Base-by-base conservation (phyloP, 2,797 vertebrate genomes). In the Schizothorax lantsangensis region DNA sequence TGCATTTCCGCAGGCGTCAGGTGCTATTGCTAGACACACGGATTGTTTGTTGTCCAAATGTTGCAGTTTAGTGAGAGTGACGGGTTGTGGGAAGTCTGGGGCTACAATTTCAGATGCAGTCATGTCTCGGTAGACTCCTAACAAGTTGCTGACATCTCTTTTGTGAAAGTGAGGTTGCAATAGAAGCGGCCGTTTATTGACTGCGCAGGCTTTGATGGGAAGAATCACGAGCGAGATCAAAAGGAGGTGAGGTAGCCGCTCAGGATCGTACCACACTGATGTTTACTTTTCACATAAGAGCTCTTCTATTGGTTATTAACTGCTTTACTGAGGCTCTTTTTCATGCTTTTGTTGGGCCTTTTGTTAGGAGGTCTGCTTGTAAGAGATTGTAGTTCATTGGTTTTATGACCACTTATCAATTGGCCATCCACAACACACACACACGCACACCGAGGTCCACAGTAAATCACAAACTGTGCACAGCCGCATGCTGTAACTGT, bases 221-320 rank as follows among this genome's bases (percentile, higher is more conserved):
- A 79, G 83, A 85, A 88, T 88, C 59, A 75, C 30, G 10, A 79
- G 64, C 54, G 23, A 86, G 87, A 90, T 92, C 87, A 92, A 86
- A 90, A 89, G 77, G 72, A 90, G 71, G 74, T 30, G 36, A 78
- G 11, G 43, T 3, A 71, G 81, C 87, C 80, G 59, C 80, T 62
- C 73, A 36, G 87, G 74, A 45, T 77, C 71, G 38, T 88, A 68
- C 78, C 79, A 54, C 64, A 85, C 74, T 64, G 84, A 77, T 91
- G 91, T 91, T 89, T 89, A 88, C 91, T 90, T 91, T 91, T 90
- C 89, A 89, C 89, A 90, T 89, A 87, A 88, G 80, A 68, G 87
- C 87, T 74, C 88, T 87, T 89, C 82, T 88, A 84, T 87, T 90
- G 86, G 78, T 86, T 89, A 90, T 88, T 91, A 89, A 90, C 88